A percentile compares a stretch with the other conserved stretches of the same genome.
phyloP scores from a whole-genome alignment of 2,113 vertebrate genomes.

The Polyodon spathula region DNA sequence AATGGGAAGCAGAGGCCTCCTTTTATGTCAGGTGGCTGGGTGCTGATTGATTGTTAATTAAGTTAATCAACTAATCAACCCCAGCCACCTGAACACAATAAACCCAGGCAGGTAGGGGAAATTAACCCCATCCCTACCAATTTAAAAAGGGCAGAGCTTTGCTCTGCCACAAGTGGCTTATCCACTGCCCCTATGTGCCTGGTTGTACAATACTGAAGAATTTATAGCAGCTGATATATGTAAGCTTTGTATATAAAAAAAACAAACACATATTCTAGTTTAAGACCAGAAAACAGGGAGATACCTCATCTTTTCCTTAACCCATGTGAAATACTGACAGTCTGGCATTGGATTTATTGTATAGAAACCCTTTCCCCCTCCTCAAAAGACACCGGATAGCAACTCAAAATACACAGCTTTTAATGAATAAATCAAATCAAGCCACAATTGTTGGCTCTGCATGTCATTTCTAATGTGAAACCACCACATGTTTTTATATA shows the following conservation, averaged over 20 bases:
- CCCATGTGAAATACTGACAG: not conserved
- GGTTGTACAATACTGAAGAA: slow-evolving; percentile 42
- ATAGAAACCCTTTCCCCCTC: not conserved
- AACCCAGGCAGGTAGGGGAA: too few relatives aligned
- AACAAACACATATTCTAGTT: not conserved
- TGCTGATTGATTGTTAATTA: too few relatives aligned
- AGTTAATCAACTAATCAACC: too few relatives aligned
- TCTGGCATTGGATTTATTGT: not conserved
- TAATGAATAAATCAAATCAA: not conserved
- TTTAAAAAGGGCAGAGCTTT: too few relatives aligned
- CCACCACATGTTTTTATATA: too few relatives aligned
- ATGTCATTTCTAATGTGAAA: too few relatives aligned
- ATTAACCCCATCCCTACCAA: too few relatives aligned
- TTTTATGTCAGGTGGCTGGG: too few relatives aligned
- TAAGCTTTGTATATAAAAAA: slow-evolving; percentile 28
- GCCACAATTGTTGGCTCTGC: too few relatives aligned
- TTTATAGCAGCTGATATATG: slow-evolving; percentile 55
- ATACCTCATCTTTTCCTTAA: slow-evolving; percentile 13
- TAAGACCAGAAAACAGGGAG: not conserved
- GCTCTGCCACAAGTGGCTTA: too few relatives aligned
- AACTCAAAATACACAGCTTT: not conserved
- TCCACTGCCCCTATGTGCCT: slow-evolving; percentile 23
- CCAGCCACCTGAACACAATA: too few relatives aligned
- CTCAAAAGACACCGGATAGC: not conserved
- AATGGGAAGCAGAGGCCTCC: too few relatives aligned